These are phyloP conservation scores for Ptiloglossa arizonensis DNA, from an alignment of 1,140 invertebrate genomes.

Conservation along the genomic window DNA sequence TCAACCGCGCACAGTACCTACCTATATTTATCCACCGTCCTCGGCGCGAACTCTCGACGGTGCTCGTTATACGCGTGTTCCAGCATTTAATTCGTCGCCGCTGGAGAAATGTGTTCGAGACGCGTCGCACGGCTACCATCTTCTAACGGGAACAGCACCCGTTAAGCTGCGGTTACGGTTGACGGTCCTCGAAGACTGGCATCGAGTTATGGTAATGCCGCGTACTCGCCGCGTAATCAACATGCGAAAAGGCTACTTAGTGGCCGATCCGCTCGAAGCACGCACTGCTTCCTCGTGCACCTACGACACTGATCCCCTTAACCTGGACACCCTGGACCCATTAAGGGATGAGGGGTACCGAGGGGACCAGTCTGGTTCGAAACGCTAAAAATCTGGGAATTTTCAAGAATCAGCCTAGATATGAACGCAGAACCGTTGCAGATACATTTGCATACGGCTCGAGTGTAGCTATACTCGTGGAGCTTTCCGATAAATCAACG, in stretches of 20 bases:
- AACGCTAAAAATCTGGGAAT: too few species aligned
- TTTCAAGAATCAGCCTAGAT: too few species aligned
- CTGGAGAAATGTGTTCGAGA: background rate
- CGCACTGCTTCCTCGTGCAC: slow-evolving; percentile 3
- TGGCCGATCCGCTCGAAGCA: background rate
- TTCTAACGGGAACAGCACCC: slow-evolving; percentile 34
- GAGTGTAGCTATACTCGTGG: too few species aligned
- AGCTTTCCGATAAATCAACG: too few species aligned
- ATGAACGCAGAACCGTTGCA: too few species aligned
- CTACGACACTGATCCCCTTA: background rate
- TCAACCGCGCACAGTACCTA: too few species aligned
- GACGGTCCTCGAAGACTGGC: slow-evolving; percentile 5
- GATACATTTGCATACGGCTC: too few species aligned
- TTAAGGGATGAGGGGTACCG: too few species aligned
- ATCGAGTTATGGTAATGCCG: slow-evolving; percentile 41
- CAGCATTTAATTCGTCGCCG: background rate
- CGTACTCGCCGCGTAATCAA: slow-evolving; percentile 13
- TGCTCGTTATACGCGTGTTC: background rate
- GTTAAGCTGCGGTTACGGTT: slow-evolving; percentile 38
- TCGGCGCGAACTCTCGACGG: too few species aligned
- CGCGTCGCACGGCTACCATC: background rate
- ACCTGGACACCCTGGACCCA: background rate
- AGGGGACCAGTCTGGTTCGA: too few species aligned
- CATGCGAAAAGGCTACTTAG: slow-evolving; percentile 38
- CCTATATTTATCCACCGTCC: too few species aligned